phyloP scores from a whole-genome alignment of 2,797 vertebrate species.

The Falco peregrinus region DNA sequence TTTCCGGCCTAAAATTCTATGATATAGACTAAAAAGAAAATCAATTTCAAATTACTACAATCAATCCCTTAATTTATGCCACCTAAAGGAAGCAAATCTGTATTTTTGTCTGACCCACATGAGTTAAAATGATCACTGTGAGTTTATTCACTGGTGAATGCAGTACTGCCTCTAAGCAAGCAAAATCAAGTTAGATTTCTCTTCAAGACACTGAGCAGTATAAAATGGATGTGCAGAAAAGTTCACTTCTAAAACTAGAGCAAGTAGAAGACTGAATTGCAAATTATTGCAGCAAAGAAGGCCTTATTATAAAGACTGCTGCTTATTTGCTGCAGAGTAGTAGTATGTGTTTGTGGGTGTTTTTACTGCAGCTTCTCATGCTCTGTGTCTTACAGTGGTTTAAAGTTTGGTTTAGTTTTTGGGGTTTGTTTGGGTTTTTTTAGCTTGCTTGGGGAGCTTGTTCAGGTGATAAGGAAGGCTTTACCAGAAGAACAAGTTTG shows the following conservation, averaged over 20 bases:
- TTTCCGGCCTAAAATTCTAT: constrained; percentile 2
- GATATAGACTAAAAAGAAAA: constrained; percentile 4
- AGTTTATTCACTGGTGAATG: constrained; percentile 64
- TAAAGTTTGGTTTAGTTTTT: too few relatives aligned
- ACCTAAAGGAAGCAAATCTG: constrained; percentile 81
- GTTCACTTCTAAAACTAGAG: constrained; percentile 48
- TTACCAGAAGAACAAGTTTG: constrained; percentile 66
- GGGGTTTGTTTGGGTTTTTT: too few relatives aligned
- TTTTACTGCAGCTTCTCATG: too few relatives aligned
- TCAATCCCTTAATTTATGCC: constrained; percentile 40
- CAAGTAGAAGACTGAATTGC: constrained; percentile 70
- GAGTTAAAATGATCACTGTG: constrained; percentile 70
- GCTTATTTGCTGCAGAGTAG: constrained; percentile 75
- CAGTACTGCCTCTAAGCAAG: constrained; percentile 61
- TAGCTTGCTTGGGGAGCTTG: too few relatives aligned
- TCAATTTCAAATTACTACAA: not conserved
- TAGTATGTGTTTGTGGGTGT: constrained; percentile 52
- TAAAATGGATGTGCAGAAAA: constrained; percentile 67
- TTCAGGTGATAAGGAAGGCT: too few relatives aligned
- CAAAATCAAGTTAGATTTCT: constrained; percentile 62
- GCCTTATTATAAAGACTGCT: constrained; percentile 66
- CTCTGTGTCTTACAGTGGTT: too few relatives aligned
- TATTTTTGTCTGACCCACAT: constrained; percentile 82
- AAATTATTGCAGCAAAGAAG: constrained; percentile 73
- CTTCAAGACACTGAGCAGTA: constrained; percentile 78